Conservation (phyloP, 2,888 invertebrate species). For the Strigamia transsilvanica region DNA sequence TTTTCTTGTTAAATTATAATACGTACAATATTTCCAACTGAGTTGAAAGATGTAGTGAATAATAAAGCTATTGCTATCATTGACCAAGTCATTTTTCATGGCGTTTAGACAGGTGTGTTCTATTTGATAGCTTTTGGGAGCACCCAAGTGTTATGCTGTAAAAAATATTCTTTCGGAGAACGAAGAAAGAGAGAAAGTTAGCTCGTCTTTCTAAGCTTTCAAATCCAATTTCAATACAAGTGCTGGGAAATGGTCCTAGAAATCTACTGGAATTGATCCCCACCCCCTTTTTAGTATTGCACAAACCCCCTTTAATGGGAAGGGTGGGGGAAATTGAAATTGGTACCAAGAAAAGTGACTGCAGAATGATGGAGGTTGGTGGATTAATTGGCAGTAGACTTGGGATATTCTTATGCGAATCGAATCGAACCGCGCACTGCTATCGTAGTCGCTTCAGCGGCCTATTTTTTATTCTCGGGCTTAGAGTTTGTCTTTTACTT, state of each 20-base stretch:
- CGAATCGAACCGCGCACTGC: slow-evolving; percentile 17
- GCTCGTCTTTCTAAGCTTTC: slow-evolving; percentile 47
- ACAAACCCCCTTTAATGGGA: slow-evolving; percentile 46
- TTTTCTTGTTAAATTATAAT: slow-evolving; percentile 23
- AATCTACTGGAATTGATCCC: slow-evolving; percentile 49
- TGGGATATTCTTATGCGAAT: slow-evolving; percentile 17
- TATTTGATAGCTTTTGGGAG: slow-evolving; percentile 41
- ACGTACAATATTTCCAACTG: slow-evolving; percentile 1
- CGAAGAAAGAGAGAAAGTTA: slow-evolving; percentile 33
- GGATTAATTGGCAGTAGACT: slow-evolving; percentile 37
- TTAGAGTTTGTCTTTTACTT: neutral
- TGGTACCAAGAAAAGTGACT: slow-evolving; percentile 39
- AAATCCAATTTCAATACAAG: slow-evolving; percentile 49
- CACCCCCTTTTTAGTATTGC: slow-evolving; percentile 48
- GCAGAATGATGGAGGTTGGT: slow-evolving; percentile 22
- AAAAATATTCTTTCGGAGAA: slow-evolving; percentile 36
- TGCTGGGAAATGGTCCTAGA: slow-evolving; percentile 47
- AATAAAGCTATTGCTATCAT: slow-evolving; percentile 48
- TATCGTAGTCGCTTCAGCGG: neutral
- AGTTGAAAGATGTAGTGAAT: slow-evolving; percentile 20
- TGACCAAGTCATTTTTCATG: slow-evolving; percentile 48
- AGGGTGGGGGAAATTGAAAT: slow-evolving; percentile 40
- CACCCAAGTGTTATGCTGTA: slow-evolving; percentile 45
- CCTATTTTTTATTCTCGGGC: neutral
- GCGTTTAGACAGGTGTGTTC: slow-evolving; percentile 48